Evolutionary conservation across 2,113 vertebrate genomes (phyloP), one percentile per base, ranked within the genome.

Genomic region (Upupa epops): DNA sequence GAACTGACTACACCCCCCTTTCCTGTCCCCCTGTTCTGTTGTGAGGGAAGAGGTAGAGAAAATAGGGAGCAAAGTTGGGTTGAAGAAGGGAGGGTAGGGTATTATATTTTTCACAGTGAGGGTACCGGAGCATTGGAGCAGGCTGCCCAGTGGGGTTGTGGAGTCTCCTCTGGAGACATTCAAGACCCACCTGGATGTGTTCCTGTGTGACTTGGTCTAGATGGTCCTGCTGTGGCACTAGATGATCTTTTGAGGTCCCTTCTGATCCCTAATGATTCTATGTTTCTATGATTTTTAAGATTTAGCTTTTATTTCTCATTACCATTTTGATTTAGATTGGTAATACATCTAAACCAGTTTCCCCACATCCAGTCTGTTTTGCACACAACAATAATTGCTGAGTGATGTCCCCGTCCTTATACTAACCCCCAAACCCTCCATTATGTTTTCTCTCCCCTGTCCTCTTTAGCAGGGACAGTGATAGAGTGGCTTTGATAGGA

Each of bases 301-400:
- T 69, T 59, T 26, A 4, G 4, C 11, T 70, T 52, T 59, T 52
- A 31, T 76, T 87, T 65, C 32, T 80, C 18, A 18, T 54, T 36
- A 29, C 20, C 14, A 21, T 15, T 69, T 18, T 42, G 28, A 22
- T 46, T 78, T 58, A 63, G 8, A 69, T 49, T 63, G 14, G 3
- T 18, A 84, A 20, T 20, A 52, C 40, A 54, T 48, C 42, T n/a
- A 34, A 29, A 51, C 31, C 66, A 17, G 42, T 80, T 75, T 75
- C 26, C 31, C 9, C 26, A 48, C n/a, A 4, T 5, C 17, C 3
- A 25, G 22, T 42, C 37, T 49, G 11, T 31, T 89, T 49, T 71
- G 2, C 31, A 11, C 1, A 0, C 59, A 9, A 22, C 3, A 28
- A n/a, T 16, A 70, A 24, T 3, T 85, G 17, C 5, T 49, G 32